Conservation (phyloP, 2,888 invertebrate genomes). For the Zonitis immaculata region DNA sequence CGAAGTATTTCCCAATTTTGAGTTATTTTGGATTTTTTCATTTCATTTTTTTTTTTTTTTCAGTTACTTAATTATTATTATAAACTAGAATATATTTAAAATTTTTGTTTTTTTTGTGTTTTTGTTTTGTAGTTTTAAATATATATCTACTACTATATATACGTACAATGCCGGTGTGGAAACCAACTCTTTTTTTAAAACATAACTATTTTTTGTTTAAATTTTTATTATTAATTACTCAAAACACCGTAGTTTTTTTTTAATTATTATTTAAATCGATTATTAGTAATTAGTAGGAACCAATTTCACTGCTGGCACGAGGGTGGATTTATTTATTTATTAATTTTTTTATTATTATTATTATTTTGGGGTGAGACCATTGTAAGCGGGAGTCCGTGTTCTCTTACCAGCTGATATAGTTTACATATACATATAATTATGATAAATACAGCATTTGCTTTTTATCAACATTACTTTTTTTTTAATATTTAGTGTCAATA, state of each 20-base stretch:
- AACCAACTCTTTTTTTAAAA: conserved; percentile 49
- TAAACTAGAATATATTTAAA: conserved; percentile 51
- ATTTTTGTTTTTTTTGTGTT: too few relatives aligned
- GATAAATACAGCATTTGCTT: conserved; percentile 51
- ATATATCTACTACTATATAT: conserved; percentile 51
- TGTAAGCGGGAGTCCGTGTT: conserved; percentile 40
- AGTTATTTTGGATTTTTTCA: conserved; percentile 54
- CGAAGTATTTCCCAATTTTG: conserved; percentile 52
- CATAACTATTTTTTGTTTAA: conserved; percentile 50
- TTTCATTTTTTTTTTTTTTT: too few relatives aligned
- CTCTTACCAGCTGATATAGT: conserved; percentile 48
- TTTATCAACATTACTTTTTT: conserved; percentile 48
- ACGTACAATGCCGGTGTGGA: conserved; percentile 50
- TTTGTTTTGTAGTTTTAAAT: too few relatives aligned
- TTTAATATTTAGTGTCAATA: conserved; percentile 47
- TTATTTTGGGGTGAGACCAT: conserved; percentile 28
- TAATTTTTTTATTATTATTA: conserved; percentile 6
- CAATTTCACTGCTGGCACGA: conserved; percentile 48
- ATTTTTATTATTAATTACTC: neutral
- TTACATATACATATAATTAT: conserved; percentile 50
- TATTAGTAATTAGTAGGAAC: conserved; percentile 52
- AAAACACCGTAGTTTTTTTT: too few relatives aligned
- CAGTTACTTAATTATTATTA: too few relatives aligned
- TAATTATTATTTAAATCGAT: conserved; percentile 36
- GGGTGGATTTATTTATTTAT: conserved; percentile 23